Percentiles rank a stretch among this genome's conserved stretches.
Conservation (phyloP, 30 jellyfish, hydroid and myxozoan species). For the Hydractinia echinata region DNA sequence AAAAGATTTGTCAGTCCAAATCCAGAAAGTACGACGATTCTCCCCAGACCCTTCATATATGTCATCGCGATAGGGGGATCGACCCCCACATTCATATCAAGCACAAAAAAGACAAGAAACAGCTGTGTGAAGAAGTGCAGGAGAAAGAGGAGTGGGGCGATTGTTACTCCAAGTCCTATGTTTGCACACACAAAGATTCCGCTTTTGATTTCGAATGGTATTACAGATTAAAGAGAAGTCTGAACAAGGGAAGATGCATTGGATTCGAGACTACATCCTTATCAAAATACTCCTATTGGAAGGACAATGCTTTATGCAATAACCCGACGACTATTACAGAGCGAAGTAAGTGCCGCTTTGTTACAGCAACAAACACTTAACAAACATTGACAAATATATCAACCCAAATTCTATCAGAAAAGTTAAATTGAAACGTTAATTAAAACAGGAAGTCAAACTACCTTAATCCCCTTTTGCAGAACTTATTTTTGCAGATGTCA, state of each 20-base stretch:
- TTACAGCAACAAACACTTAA: no score
- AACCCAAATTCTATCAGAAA: no score
- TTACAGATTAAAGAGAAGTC: background rate
- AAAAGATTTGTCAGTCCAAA: background rate
- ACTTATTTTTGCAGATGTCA: no score
- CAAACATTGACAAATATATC: no score
- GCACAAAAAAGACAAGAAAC: background rate
- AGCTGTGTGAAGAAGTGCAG: background rate
- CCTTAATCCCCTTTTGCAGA: no score
- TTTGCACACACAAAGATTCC: slow-evolving; percentile 13
- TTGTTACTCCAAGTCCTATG: background rate
- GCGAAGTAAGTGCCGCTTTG: no score
- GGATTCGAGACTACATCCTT: background rate
- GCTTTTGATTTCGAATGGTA: background rate
- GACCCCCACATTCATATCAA: slow-evolving; percentile 10
- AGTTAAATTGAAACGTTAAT: no score
- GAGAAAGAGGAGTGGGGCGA: slow-evolving; percentile 11
- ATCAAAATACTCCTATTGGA: background rate
- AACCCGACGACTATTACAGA: background rate
- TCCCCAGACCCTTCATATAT: background rate
- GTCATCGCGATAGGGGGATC: background rate
- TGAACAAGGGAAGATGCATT: background rate
- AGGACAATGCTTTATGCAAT: background rate
- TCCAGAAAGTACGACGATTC: background rate
- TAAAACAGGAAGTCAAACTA: no score